Evolutionary conservation across 2,797 vertebrate genomes (phyloP), one percentile per base, ranked within the genome.

Genomic region (Oophaga sylvatica): DNA sequence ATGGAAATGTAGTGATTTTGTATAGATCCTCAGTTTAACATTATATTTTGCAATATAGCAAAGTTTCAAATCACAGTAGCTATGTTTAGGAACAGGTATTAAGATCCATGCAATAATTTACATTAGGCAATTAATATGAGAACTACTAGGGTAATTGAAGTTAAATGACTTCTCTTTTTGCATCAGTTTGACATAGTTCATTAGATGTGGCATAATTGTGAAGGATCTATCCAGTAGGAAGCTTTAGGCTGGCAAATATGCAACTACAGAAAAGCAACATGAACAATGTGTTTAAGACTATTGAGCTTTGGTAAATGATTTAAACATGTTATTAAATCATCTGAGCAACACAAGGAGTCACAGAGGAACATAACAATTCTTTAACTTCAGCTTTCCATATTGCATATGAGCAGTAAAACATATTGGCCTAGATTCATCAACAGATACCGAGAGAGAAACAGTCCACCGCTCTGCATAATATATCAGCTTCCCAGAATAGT

Each of bases 351-450:
- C 45, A 31, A 75, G 16, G 22, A 45, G 29, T 17, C 81, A 73
- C 68, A 62, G 31, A 75, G 70, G 70, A 84, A 75, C 70, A 84
- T 20, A 26, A 22, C 35, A 48, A 48, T 81, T 81, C 57, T 75
- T 84, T 84, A 26, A 84, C 82, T 75, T 75, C 31, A 84, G 16
- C 70, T 26, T 75, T 90, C 88, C 80, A 85, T 90, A 90, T 92
- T 91, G 91, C 89, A 60, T 87, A 90, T 89, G 90, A 92, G 91
- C 90, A 92, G 90, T 90, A 90, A 78, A 73, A 83, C 56, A 83
- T 73, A 83, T 75, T 73, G 82, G 31, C 83, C 70, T 76, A 31
- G 70, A 84, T 84, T 84, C 59, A 48, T 76, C 71, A 76, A 63
- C 68, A 84, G 83, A 76, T 76, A 84, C 82, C 15, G 31, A 5